Percentiles rank a stretch among this genome's conserved stretches.
Conservation (phyloP, 2,797 vertebrate genomes). For the Myripristis jacobus region DNA sequence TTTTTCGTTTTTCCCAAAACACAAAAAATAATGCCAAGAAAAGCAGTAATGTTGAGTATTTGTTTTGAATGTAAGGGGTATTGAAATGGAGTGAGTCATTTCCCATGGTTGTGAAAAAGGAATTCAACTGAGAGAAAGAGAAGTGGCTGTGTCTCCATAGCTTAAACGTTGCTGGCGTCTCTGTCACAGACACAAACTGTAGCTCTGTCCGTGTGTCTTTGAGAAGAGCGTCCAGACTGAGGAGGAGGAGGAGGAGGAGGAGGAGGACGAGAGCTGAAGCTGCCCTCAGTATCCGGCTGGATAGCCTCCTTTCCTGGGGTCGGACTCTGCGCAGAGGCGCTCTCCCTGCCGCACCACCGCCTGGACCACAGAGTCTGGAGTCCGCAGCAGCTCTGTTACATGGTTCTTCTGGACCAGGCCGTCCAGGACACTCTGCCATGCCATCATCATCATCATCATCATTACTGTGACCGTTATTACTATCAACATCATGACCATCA, state of each 20-base stretch:
- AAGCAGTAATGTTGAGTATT: conserved; percentile 34
- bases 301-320: conserved; percentile 86
- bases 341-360: conserved; percentile 82
- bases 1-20: conserved; percentile 43
- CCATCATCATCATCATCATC: not conserved
- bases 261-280: conserved; percentile 5
- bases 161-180: conserved; percentile 16
- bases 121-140: conserved; percentile 27
- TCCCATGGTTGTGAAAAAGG: conserved; percentile 35
- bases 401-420: conserved; percentile 84
- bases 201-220: conserved; percentile 58
- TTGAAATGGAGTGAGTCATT: conserved; percentile 38
- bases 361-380: conserved; percentile 82
- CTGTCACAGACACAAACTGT: conserved; percentile 30
- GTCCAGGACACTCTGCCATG: conserved; percentile 78
- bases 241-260: conserved; percentile 12
- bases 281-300: conserved; percentile 84
- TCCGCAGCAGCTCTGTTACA: conserved; percentile 73
- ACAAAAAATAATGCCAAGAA: conserved; percentile 51
- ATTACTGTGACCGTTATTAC: not conserved
- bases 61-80: conserved; percentile 53
- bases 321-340: conserved; percentile 81
- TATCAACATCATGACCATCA: not conserved
- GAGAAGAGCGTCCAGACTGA: conserved; percentile 28
- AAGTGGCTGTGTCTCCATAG: conserved; percentile 44